Percentiles rank a stretch among this genome's conserved stretches.
Conservation (phyloP, 2,888 invertebrate genomes). For the Polydrusus tereticollis region DNA sequence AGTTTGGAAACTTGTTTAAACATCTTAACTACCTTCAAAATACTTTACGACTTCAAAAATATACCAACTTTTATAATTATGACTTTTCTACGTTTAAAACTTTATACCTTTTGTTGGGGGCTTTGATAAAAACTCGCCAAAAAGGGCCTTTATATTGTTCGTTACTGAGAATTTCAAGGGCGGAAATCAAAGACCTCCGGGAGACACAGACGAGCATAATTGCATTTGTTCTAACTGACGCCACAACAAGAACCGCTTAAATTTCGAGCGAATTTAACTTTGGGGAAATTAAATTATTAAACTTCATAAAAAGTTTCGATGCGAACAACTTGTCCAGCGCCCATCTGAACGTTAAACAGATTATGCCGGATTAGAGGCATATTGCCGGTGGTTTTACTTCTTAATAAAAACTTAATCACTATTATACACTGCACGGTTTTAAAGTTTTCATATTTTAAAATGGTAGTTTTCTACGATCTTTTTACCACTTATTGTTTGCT, state of each 20-base stretch:
- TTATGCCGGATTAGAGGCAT: constrained; percentile 24
- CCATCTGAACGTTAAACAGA: constrained; percentile 31
- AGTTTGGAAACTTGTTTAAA: background rate
- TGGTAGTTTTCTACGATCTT: background rate
- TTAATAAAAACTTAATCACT: constrained; percentile 13
- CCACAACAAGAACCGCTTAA: constrained; percentile 46
- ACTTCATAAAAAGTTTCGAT: constrained; percentile 48
- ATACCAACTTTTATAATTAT: constrained; percentile 13
- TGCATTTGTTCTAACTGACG: constrained; percentile 50
- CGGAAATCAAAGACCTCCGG: constrained; percentile 46
- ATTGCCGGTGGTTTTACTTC: constrained; percentile 23
- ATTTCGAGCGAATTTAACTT: constrained; percentile 47
- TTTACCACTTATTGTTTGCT: background rate
- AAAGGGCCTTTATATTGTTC: constrained; percentile 25
- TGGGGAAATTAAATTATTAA: constrained; percentile 48
- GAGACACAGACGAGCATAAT: constrained; percentile 48
- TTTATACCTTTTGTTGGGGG: constrained; percentile 20
- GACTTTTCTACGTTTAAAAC: constrained; percentile 5
- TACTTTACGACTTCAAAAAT: background rate
- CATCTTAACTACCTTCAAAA: background rate
- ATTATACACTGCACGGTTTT: background rate
- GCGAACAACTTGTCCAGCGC: constrained; percentile 45
- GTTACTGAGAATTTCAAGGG: constrained; percentile 27
- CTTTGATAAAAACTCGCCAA: constrained; percentile 25
- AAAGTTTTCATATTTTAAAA: background rate